Base-by-base conservation (phyloP, 2,888 invertebrate species). In the Euplexia lucipara region DNA sequence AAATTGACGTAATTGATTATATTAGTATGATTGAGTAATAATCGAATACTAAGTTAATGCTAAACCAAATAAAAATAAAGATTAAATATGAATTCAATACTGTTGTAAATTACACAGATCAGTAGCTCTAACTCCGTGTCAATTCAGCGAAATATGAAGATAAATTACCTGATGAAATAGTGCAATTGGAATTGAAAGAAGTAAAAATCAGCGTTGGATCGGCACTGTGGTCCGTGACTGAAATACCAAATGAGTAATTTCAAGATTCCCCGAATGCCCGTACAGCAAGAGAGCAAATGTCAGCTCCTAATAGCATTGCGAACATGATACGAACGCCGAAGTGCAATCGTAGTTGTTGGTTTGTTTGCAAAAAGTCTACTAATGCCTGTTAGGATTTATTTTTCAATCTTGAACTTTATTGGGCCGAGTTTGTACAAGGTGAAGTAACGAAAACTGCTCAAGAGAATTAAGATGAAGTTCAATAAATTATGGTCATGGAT, bases 161-260 rank as follows among this genome's bases (percentile, higher is more conserved):
- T 89, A 93, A 94, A 93, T 95, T 93, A 90, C 91, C 81, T 85
- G 89, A 88, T 90, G 89, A 90, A 93, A 91, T 92, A 92, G 90
- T 90, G 92, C 92, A 92, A 92, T 93, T 82, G 93, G 92, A 92
- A 93, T 92, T 88, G 89, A 93, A 94, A 94, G 94, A 95, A 94
- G 93, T 92, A 95, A 94, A 95, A 95, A 95, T 95, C 94, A 94
- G 91, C 91, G 88, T 84, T 76, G 88, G 85, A 91, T 90, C 88
- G 93, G 86, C 87, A 88, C 79, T 85, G 87, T 86, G 82, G 85
- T 79, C 86, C 95, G 95, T 94, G 95, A 92, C 94, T 93, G 88
- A 90, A 95, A 94, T 95, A 87, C 90, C 88, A 84, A 92, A 95
- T 93, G 93, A 93, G 94, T 94, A 94, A 94, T 94, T 94, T 93